Base-by-base conservation (phyloP, 37 sponge, comb jelly and placozoan species). In the Theonella swinhoei region DNA sequence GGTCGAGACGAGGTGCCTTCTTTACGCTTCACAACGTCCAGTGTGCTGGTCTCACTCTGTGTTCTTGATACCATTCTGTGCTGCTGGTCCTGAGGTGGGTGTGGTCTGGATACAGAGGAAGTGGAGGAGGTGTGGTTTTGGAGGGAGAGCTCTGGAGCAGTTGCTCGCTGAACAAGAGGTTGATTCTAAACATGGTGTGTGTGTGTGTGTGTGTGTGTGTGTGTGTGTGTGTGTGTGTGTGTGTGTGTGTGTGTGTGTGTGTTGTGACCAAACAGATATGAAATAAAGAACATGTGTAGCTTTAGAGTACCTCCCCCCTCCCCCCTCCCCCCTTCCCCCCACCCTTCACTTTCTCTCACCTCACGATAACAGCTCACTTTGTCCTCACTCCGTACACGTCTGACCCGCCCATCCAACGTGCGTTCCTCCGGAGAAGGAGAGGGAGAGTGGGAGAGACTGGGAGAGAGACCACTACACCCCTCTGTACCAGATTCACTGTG, bases 171-270 rank as follows among this genome's bases (percentile, higher is more conserved):
- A 7, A 47, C 7, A 7, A 47, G 54, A 47, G 54, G 54, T 14
- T 47, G 54, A 7, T 47, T n/a, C n/a, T n/a, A n/a, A n/a, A n/a
- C n/a, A n/a, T 39, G 39, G 39, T 79, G 80, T 79, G 80, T 65
- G 38, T 64, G 80, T n/a, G n/a, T n/a, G n/a, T n/a, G n/a, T n/a
- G 68, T 64, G 68, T 65, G 80, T 79, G 80, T 79, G 80, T 79
- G 62, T 79, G 80, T 30, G 68, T 64, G 68, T 65, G 80, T 64
- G 68, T 65, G 68, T 79, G 79, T 78, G 64, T 31, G 33, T 62
- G 79, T 60, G 31, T 62, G 79, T 9, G 33, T 28, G 64, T 59
- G 63, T 54, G 61, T 2, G 75, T 25, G 25, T 74, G 29, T 9
- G 4, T 11, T 25, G 54, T 40, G 43, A n/a, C n/a, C n/a, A n/a